These are phyloP conservation scores for Accipiter cooperii DNA, from an alignment of 2,113 vertebrate species.

Conservation along the genomic window DNA sequence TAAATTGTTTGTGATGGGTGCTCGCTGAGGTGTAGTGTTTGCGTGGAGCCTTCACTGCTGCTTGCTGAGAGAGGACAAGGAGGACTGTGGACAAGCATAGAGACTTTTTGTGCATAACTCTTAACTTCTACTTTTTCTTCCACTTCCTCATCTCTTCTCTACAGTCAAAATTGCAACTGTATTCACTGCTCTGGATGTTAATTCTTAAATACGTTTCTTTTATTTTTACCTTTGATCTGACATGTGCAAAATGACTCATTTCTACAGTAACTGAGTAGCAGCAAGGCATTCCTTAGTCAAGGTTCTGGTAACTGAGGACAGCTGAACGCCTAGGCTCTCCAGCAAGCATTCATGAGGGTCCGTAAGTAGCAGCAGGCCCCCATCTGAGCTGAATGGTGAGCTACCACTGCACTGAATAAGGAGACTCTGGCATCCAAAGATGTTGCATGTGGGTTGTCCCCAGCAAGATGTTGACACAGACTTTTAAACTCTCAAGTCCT, in stretches of 20 bases:
- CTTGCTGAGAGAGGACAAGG: not conserved
- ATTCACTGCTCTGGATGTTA: not conserved
- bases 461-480: not conserved
- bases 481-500: not conserved
- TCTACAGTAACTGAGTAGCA: not conserved
- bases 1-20: not conserved
- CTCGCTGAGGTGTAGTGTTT: not conserved
- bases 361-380: not conserved
- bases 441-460: not conserved
- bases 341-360: not conserved
- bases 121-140: not conserved
- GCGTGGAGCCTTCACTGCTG: not conserved
- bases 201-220: not conserved
- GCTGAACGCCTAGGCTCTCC: not conserved
- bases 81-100: not conserved
- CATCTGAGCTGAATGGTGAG: not conserved
- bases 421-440: not conserved
- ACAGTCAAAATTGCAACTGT: not conserved
- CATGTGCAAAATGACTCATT: not conserved
- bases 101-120: not conserved
- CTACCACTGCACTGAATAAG: not conserved
- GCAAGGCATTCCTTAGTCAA: not conserved
- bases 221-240: not conserved
- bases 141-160: not conserved
- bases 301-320: not conserved